Base-by-base conservation (phyloP, 1,140 invertebrate species). In the Calliphora vicina region DNA sequence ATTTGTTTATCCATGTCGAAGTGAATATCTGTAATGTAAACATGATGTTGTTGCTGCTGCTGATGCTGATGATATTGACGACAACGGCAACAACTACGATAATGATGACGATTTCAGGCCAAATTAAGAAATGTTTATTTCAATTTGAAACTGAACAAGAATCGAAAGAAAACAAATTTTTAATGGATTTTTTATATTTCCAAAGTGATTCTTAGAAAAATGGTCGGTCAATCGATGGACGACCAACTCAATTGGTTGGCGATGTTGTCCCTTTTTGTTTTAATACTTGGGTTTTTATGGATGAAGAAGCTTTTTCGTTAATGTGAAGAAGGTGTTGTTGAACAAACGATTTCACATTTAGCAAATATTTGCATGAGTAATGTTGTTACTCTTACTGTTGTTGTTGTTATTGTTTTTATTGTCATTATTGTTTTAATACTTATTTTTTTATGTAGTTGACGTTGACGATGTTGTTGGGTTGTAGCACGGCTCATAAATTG, bases 81-180 rank as follows among this genome's bases (percentile, higher is more conserved):
- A 67, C 20, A 67, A 4, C 25, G 61, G 15, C 9, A n/a, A 67
- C 20, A 25, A 10, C n/a, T 17, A 12, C n/a, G 61, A 6, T 67
- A 10, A 23, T 67, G 27, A 76, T 35, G 43, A 61, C 45, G 78
- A 26, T 61, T 81, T 50, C 9, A 61, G 35, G 50, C 35, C 78
- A 50, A 81, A 81, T 81, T 57, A 57, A 81, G 12, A 81, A 57
- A 80, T 80, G 29, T 80, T 80, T 80, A 43, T 80, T 50, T 80
- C 76, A 25, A 42, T 23, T 73, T 73, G 2, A 42, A 5, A 20
- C n/a, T 5, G 20, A 42, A 76, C 73, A n/a, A 17, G 27, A n/a
- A 74, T 29, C 27, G n/a, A 76, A 42, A 76, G n/a, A 76, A 29
- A 35, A 78, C 74, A 78, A 76, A 78, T 45, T 25, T 78, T 45